Evolutionary conservation across 2,888 invertebrate species (phyloP), one percentile per base, ranked within the genome.

Genomic region (Galeruca laticollis): DNA sequence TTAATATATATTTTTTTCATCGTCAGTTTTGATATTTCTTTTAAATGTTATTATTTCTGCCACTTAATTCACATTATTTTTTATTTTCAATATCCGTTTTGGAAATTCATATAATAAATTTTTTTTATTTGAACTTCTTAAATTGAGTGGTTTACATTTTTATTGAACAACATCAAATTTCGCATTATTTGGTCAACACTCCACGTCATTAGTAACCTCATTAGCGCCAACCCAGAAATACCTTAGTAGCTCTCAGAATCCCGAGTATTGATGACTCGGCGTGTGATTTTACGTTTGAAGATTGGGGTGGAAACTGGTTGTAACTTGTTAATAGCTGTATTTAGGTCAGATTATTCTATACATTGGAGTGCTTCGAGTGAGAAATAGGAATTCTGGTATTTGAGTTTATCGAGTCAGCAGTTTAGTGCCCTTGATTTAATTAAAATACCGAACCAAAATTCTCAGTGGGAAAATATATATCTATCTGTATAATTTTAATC

Each of bases 101-200:
- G n/a, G n/a, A n/a, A n/a, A n/a, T n/a, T n/a, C n/a, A n/a, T n/a
- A n/a, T n/a, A n/a, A n/a, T n/a, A n/a, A n/a, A n/a, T n/a, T n/a
- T n/a, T n/a, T n/a, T n/a, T n/a, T n/a, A n/a, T n/a, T n/a, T n/a
- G n/a, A n/a, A n/a, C n/a, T n/a, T n/a, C n/a, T n/a, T n/a, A n/a
- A n/a, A n/a, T n/a, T n/a, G n/a, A n/a, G n/a, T n/a, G n/a, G n/a
- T n/a, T n/a, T n/a, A n/a, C n/a, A n/a, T n/a, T n/a, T n/a, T n/a
- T n/a, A n/a, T n/a, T n/a, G n/a, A n/a, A 40, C 73, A 60, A 56
- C 61, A 62, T 64, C 69, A 37, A 70, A 67, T 69, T 75, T 78
- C 75, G 75, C 75, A 77, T 69, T 75, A 75, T 73, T 75, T 77
- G 74, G 78, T 78, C 77, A 76, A 78, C 77, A 78, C 70, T 73